Evolutionary conservation across 2,113 vertebrate species (phyloP), one percentile per base, ranked within the genome.

Genomic region (Hylia prasina): DNA sequence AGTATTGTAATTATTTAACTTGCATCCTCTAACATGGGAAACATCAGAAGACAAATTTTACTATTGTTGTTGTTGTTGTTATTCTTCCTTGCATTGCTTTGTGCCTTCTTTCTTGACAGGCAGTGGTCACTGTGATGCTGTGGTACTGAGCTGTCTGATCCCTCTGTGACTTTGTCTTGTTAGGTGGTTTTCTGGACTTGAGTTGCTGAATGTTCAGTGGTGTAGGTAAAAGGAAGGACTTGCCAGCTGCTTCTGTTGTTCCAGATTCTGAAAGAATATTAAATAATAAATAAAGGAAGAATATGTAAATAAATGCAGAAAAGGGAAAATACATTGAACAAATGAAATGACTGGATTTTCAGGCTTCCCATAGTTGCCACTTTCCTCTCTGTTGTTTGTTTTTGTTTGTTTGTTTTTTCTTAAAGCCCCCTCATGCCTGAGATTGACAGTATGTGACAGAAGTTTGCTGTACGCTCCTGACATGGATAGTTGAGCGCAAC

Each of bases 351-450:
- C 12, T 57, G 21, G 47, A 42, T 58, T 84, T 72, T 69, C 70
- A 85, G 35, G n/a, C 23, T 78, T 87, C 11, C 28, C 7, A 16
- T 22, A 48, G 16, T 72, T 91, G 14, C 18, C 4, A 48, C n/a
- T 72, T 30, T 33, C 81, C 3, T 76, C 2, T 42, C 13, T 56
- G 3, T n/a, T 35, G 5, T 79, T 24, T 63, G 3, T 8, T 17
- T 15, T 27, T 37, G 2, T 14, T 7, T 3, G 7, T 44, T 27
- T 27, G 4, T 48, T 12, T 12, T 15, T 7, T 0, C 7, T 47
- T 71, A 15, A 66, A 71, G 30, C 19, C 8, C 3, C 45, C 22
- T 75, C 4, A 14, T 45, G 28, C 20, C 54, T 6, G 17, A 53
- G 31, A 13, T 23, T 70, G 50, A 10, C 18, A 11, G 24, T 65